These are phyloP conservation scores for Pampus argenteus DNA, from an alignment of 2,797 vertebrate genomes.

Conservation along the genomic window DNA sequence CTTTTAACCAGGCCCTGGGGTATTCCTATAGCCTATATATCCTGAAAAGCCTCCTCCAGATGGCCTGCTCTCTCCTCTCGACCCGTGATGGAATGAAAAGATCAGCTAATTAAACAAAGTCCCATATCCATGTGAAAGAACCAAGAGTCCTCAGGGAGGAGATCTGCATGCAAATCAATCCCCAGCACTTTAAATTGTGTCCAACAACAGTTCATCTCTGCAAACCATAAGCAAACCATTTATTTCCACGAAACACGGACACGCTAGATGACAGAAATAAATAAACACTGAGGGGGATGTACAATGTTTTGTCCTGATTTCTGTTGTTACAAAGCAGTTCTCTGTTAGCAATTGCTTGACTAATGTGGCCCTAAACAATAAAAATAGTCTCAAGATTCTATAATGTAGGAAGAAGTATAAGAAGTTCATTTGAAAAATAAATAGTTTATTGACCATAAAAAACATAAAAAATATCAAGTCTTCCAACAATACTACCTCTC, in stretches of 20 bases:
- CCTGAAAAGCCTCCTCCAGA: conserved; percentile 79
- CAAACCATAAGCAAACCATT: conserved; percentile 64
- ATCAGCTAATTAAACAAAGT: conserved; percentile 83
- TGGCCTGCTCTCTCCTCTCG: conserved; percentile 79
- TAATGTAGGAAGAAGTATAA: conserved; percentile 17
- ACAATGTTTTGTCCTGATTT: conserved; percentile 16
- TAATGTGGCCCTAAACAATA: conserved; percentile 15
- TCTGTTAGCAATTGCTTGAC: conserved; percentile 12
- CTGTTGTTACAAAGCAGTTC: conserved; percentile 44
- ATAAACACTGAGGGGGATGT: conserved; percentile 30
- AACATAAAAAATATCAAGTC: conserved; percentile 39
- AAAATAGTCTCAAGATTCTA: conserved; percentile 2
- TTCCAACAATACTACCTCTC: conserved; percentile 2
- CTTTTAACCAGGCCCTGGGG: conserved; percentile 70
- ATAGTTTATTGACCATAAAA: conserved; percentile 38
- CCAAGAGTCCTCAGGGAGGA: conserved; percentile 67
- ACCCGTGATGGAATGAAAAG: conserved; percentile 83
- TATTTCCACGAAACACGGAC: conserved; percentile 67
- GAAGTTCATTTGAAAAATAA: conserved; percentile 27
- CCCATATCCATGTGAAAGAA: conserved; percentile 83
- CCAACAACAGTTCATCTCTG: conserved; percentile 59
- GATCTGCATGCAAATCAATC: conserved; percentile 78
- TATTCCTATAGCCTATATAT: conserved; percentile 58
- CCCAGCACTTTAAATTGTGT: conserved; percentile 57
- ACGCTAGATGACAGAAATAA: conserved; percentile 48